Evolutionary conservation across 2,888 invertebrate genomes (phyloP).

Genomic region (Seira sanloemensis): DNA sequence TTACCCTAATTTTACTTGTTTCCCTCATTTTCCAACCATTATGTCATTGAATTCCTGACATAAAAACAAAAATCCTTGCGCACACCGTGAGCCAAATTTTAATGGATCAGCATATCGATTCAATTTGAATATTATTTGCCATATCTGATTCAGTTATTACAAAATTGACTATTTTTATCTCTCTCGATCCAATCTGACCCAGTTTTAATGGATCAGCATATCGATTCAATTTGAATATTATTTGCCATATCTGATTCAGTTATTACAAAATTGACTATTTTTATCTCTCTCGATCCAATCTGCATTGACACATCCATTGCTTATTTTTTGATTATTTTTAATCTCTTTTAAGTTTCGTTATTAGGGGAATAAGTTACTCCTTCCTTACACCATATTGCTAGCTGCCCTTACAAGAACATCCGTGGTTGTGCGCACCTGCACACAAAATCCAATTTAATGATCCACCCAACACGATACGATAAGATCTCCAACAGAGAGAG

Average conservation of each 20-base stretch:
- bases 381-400: not conserved
- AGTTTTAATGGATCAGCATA: too few species aligned
- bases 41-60: too few species aligned
- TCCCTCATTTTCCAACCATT: too few species aligned
- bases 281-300: not conserved
- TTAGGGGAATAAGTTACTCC: too few species aligned
- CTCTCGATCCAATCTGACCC: not conserved
- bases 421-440: conserved; percentile 53
- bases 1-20: too few species aligned
- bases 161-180: not conserved
- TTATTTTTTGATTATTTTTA: not conserved
- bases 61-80: too few species aligned
- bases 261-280: not conserved
- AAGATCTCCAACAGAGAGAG: conserved; percentile 53
- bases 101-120: too few species aligned
- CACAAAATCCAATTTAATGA: conserved; percentile 58
- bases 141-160: not conserved
- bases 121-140: not conserved
- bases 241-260: not conserved
- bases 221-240: too few species aligned
- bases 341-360: not conserved
- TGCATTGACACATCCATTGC: not conserved
- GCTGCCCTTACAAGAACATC: not conserved
- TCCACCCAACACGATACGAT: conserved; percentile 37
- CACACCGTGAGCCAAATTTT: too few species aligned